Conservation (phyloP, 2,113 vertebrate genomes). For the Anseranas semipalmata region DNA sequence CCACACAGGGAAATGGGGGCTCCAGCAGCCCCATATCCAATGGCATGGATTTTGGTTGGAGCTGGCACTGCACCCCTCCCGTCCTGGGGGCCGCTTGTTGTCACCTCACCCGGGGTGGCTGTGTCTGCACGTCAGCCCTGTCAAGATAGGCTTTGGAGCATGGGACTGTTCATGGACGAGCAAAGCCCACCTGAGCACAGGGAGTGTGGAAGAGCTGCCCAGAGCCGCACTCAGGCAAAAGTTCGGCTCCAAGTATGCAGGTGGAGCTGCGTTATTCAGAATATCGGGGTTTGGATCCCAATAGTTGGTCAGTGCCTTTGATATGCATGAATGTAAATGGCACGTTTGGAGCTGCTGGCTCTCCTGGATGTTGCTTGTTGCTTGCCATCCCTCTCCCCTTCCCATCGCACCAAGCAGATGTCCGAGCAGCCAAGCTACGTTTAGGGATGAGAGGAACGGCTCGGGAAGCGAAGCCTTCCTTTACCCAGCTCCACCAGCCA, state of each 20-base stretch:
- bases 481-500: not conserved
- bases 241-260: not conserved
- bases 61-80: fast-evolving
- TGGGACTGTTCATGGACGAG: fast-evolving
- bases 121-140: not conserved
- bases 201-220: fast-evolving
- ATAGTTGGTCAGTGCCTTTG: not conserved
- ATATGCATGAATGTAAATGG: not conserved
- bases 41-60: fast-evolving
- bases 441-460: not conserved
- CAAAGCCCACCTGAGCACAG: not conserved
- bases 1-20: not conserved
- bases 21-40: not conserved
- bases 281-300: not conserved
- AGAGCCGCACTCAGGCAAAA: fast-evolving
- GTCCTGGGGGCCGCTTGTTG: not conserved
- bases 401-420: not conserved
- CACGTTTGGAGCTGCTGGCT: not conserved
- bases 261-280: slow-evolving; percentile 6
- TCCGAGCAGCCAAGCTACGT: not conserved
- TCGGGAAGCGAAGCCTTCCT: not conserved
- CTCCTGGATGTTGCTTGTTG: not conserved
- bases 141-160: not conserved
- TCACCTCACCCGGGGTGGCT: not conserved
- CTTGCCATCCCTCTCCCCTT: not conserved